phyloP scores from a whole-genome alignment of 2,797 vertebrate species.

The Decapterus maruadsi region DNA sequence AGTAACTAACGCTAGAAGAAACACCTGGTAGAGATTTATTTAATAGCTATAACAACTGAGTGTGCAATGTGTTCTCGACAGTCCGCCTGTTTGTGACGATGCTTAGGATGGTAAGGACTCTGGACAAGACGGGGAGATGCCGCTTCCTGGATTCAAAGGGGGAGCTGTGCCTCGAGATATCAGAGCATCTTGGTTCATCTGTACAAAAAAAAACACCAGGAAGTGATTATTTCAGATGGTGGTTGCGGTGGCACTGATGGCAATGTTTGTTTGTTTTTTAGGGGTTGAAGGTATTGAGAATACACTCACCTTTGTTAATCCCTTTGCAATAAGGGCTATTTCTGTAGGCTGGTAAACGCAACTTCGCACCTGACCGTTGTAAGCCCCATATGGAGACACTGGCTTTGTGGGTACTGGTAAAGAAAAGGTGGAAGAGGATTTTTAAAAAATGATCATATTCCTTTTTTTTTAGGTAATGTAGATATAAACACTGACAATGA shows the following conservation, averaged over 20 bases:
- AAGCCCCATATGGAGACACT: constrained; percentile 89
- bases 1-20: neutral
- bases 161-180: constrained; percentile 84
- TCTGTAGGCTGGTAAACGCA: constrained; percentile 95
- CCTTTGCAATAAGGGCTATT: constrained; percentile 92
- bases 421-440: constrained; percentile 5
- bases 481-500: neutral
- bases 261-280: neutral
- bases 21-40: constrained; percentile 1
- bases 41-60: neutral
- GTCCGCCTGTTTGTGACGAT: constrained; percentile 57
- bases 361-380: constrained; percentile 88
- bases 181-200: constrained; percentile 82
- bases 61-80: neutral
- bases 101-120: constrained; percentile 68
- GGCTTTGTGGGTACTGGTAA: constrained; percentile 82
- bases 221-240: constrained; percentile 14
- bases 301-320: constrained; percentile 85
- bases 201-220: constrained; percentile 17
- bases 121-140: constrained; percentile 82
- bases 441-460: neutral
- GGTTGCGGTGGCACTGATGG: neutral
- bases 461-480: neutral
- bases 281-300: neutral
- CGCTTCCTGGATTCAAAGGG: constrained; percentile 76